These are phyloP conservation scores for Danio aesculapii DNA, from an alignment of 2,797 vertebrate species.

Conservation along the genomic window DNA sequence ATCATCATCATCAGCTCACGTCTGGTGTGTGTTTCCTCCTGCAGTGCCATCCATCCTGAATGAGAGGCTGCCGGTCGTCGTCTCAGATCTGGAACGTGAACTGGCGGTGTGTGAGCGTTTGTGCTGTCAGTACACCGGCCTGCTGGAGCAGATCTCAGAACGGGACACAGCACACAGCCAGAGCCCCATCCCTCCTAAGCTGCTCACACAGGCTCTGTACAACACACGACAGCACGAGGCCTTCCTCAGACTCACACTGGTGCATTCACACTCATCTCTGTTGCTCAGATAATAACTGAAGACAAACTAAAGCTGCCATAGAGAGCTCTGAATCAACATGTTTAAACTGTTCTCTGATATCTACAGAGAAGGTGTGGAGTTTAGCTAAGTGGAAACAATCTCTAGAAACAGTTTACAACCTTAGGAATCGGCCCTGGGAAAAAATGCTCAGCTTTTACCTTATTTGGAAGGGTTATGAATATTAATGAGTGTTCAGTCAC, in stretches of 20 bases:
- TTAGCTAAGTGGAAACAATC: no score
- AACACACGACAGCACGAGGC: slow-evolving; percentile 87
- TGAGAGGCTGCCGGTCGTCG: slow-evolving; percentile 75
- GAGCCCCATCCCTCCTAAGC: slow-evolving; percentile 46
- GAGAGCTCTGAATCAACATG: no score
- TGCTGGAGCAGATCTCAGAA: slow-evolving; percentile 78
- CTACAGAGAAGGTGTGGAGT: no score
- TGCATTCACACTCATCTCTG: slow-evolving; percentile 68
- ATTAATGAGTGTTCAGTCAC: no score
- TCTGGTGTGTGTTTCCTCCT: not conserved
- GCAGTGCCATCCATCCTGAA: slow-evolving; percentile 84
- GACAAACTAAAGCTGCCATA: no score
- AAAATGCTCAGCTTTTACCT: no score
- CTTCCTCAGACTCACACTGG: slow-evolving; percentile 88
- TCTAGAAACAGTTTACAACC: no score
- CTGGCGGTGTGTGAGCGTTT: slow-evolving; percentile 73
- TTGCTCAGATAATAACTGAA: no score
- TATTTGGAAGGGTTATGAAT: no score
- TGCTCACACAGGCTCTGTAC: slow-evolving; percentile 86
- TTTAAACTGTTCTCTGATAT: no score
- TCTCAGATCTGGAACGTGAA: slow-evolving; percentile 68
- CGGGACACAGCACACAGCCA: slow-evolving; percentile 29
- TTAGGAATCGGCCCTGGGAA: no score
- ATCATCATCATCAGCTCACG: not conserved
- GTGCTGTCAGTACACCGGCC: slow-evolving; percentile 81